Evolutionary conservation across 1,140 invertebrate genomes (phyloP).

Genomic region (Agrypnia vestita): DNA sequence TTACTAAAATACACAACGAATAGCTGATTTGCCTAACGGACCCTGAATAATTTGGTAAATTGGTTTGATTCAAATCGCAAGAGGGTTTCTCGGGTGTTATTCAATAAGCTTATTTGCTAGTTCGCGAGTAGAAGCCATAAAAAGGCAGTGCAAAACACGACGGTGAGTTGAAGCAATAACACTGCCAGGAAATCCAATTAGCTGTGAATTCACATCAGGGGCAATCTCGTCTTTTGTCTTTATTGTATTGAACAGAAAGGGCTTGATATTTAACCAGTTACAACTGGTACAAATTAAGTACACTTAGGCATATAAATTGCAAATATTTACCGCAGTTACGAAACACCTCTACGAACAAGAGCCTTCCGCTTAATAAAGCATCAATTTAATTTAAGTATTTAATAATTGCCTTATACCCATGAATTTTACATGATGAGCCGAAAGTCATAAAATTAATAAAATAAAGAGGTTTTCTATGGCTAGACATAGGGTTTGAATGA

Average conservation of each 20-base stretch:
- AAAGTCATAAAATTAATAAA: too few species aligned
- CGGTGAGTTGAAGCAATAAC: slow-evolving; percentile 12
- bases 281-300: too few species aligned
- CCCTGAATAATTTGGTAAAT: background rate
- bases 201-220: slow-evolving; percentile 23
- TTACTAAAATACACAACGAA: too few species aligned
- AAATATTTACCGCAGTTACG: slow-evolving; percentile 11
- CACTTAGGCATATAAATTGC: background rate
- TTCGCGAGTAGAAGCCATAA: background rate
- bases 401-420: too few species aligned
- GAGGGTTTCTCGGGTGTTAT: background rate
- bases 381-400: too few species aligned
- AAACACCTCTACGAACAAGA: background rate
- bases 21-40: too few species aligned
- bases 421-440: too few species aligned
- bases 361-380: too few species aligned
- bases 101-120: slow-evolving; percentile 20
- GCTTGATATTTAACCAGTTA: too few species aligned
- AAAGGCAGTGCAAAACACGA: background rate
- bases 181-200: slow-evolving; percentile 16
- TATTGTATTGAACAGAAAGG: background rate
- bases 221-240: slow-evolving; percentile 5
- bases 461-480: too few species aligned
- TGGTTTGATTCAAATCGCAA: background rate
- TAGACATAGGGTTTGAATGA: too few species aligned